phyloP scores from a whole-genome alignment of 2,888 invertebrate species.

The Leistus spinibarbis region DNA sequence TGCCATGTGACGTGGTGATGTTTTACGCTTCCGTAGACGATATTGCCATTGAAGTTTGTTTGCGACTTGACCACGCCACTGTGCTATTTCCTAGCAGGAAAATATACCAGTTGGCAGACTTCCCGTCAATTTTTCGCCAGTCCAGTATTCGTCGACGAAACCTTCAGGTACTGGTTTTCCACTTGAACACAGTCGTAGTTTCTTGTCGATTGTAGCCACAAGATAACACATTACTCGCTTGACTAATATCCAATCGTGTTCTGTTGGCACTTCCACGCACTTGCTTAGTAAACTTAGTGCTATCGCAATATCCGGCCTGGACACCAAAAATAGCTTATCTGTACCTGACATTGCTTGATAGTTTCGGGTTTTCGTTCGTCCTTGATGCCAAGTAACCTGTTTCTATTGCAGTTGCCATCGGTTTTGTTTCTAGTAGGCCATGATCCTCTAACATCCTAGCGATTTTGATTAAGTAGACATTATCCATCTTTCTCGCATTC shows the following conservation, averaged over 20 bases:
- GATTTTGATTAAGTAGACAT: background rate
- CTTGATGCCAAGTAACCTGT: background rate
- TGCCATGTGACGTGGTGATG: constrained; percentile 45
- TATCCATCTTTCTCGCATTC: background rate
- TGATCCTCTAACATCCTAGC: background rate
- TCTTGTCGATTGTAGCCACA: constrained; percentile 41
- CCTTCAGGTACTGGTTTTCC: constrained; percentile 27
- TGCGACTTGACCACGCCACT: constrained; percentile 46
- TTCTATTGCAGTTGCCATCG: background rate
- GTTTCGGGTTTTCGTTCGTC: background rate
- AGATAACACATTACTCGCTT: constrained; percentile 45
- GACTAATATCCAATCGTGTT: constrained; percentile 46
- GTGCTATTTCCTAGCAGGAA: constrained; percentile 37
- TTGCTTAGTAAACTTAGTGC: constrained; percentile 45
- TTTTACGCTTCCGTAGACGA: constrained; percentile 47
- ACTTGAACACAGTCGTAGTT: background rate
- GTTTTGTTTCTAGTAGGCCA: background rate
- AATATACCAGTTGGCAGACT: no score
- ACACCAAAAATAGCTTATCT: constrained; percentile 17
- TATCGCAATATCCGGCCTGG: constrained; percentile 46
- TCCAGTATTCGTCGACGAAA: constrained; percentile 51
- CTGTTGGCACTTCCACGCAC: constrained; percentile 44
- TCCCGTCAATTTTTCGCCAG: constrained; percentile 46
- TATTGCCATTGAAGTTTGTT: constrained; percentile 46
- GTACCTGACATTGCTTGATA: background rate